Evolutionary conservation across 2,797 vertebrate genomes (phyloP), one percentile per base, ranked within the genome.

Genomic region (Premnoplex brunnescens): DNA sequence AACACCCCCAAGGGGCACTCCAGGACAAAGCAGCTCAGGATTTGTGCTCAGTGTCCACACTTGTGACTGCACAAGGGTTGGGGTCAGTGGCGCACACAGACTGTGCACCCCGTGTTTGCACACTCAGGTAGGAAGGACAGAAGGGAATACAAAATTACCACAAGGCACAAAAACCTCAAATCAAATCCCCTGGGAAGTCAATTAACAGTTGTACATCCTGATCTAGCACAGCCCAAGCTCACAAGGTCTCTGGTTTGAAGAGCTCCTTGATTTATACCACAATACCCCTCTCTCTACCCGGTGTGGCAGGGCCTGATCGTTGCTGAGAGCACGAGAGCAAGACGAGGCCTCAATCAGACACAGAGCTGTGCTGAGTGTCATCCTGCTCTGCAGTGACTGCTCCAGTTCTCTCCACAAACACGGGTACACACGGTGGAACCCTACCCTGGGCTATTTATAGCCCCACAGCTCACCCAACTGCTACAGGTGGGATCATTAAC

Each of bases 41-140:
- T 48, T 62, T 76, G 49, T 12, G 49, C 1, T 72, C 4, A 1
- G n/a, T 30, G 15, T 39, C 56, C 23, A 23, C 11, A 11, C 28
- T 9, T 55, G 30, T 8, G 34, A 67, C 34, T 7, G 52, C 19
- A 51, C 34, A 46, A 28, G 23, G 0, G 3, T 0, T 58, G 37
- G 76, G 23, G 20, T 26, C 46, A 63, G 9, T 12, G 27, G 49
- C 49, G 58, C 32, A 4, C 51, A 11, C 28, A 36, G 28, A 43
- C 3, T 24, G 36, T 0, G 13, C 4, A 23, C 17, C 19, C 44
- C 4, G 0, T 18, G 59, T 19, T n/a, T 27, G 49, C 8, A 41
- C 4, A 20, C 34, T 60, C 36, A 17, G 18, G 18, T 8, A 27
- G 17, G 49, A 60, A 66, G 14, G 0, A 46, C 4, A 22, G 16